phyloP scores from a whole-genome alignment of 2,797 vertebrate genomes.

The Peromyscus attwateri region DNA sequence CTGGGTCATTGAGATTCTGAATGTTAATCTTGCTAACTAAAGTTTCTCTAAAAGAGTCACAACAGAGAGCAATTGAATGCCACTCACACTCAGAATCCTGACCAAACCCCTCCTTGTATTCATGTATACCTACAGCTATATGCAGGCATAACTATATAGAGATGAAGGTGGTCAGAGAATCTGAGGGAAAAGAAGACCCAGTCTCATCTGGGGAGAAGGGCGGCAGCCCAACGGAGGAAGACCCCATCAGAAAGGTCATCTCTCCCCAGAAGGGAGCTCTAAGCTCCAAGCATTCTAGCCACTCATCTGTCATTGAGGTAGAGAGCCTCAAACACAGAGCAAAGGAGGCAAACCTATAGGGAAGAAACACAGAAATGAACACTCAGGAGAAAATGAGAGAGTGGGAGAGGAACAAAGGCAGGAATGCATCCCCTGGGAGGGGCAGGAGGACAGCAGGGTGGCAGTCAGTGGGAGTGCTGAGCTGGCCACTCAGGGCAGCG shows the following conservation, averaged over 20 bases:
- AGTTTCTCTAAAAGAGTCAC: neutral
- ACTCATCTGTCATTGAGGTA: neutral
- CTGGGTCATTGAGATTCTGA: neutral
- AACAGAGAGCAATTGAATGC: neutral
- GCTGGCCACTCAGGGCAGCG: neutral
- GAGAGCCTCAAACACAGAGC: neutral
- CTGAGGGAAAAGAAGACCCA: neutral
- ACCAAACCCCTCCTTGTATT: neutral
- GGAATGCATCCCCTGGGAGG: neutral
- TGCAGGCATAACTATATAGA: neutral
- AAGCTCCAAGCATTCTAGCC: neutral
- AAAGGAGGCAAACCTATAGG: neutral
- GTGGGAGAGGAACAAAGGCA: conserved; percentile 31
- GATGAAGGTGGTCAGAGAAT: neutral
- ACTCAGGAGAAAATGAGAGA: neutral
- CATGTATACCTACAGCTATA: rapidly evolving
- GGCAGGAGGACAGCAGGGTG: neutral
- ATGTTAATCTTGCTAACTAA: neutral
- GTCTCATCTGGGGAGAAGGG: neutral
- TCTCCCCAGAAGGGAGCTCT: neutral
- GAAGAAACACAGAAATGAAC: conserved; percentile 29
- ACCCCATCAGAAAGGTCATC: neutral
- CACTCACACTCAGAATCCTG: neutral
- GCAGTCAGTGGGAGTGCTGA: conserved; percentile 50
- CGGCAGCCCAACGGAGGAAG: neutral